phyloP scores from a whole-genome alignment of 1,140 invertebrate genomes.

The Proctacanthus coquilletti region DNA sequence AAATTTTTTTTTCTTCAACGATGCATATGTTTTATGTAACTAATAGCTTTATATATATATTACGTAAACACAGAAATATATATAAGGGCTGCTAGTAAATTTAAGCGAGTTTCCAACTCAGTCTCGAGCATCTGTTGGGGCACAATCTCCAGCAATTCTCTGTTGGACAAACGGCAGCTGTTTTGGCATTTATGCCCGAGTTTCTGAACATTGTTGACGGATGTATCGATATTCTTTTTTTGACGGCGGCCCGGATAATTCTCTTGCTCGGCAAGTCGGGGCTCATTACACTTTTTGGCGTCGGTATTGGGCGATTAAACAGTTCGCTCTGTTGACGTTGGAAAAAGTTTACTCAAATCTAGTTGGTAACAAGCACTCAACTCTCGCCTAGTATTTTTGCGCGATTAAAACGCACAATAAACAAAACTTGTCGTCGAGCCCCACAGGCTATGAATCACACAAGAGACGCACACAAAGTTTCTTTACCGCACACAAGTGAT shows the following conservation, averaged over 20 bases:
- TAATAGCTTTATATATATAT: slow-evolving; percentile 4
- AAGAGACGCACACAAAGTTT: neutral
- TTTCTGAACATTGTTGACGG: slow-evolving; percentile 68
- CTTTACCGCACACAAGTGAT: neutral
- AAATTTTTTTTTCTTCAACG: slow-evolving; percentile 7
- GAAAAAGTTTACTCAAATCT: too few relatives aligned
- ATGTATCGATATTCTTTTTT: slow-evolving; percentile 71
- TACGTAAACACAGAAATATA: slow-evolving; percentile 9
- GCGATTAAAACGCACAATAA: neutral
- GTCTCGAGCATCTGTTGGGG: slow-evolving; percentile 9
- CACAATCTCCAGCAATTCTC: slow-evolving; percentile 6
- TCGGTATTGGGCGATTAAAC: neutral
- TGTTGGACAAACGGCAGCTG: slow-evolving; percentile 4
- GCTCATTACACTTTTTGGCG: slow-evolving; percentile 3
- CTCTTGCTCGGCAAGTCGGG: neutral
- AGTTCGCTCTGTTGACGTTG: neutral
- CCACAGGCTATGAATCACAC: neutral
- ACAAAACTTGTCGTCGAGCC: neutral
- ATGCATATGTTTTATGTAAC: slow-evolving; percentile 11
- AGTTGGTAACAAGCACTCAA: neutral
- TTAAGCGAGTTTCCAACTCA: slow-evolving; percentile 8
- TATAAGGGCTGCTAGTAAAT: neutral
- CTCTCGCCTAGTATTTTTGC: neutral
- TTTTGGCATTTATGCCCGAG: neutral
- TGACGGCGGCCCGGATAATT: slow-evolving; percentile 11